Conservation (phyloP, 2,113 vertebrate species). For the Nothobranchius furzeri region DNA sequence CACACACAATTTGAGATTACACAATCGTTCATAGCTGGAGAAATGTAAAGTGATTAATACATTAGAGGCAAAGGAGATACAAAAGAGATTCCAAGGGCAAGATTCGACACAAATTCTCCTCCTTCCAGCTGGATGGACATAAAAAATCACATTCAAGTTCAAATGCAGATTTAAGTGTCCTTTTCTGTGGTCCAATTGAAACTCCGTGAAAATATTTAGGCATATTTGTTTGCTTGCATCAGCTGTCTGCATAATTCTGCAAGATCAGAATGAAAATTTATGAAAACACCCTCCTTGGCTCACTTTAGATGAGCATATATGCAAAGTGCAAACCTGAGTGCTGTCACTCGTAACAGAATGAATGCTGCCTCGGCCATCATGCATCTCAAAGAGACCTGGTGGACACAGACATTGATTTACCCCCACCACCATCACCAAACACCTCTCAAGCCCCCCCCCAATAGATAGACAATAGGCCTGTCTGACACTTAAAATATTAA, state of each 20-base stretch:
- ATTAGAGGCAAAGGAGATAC: conserved; percentile 27
- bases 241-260: conserved; percentile 22
- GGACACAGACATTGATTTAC: conserved; percentile 68
- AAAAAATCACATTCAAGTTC: conserved; percentile 33
- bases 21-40: conserved; percentile 42
- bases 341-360: conserved; percentile 53
- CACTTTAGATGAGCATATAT: conserved; percentile 59
- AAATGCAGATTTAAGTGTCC: conserved; percentile 5
- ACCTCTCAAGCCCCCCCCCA: conserved; percentile 17
- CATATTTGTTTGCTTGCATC: conserved; percentile 41
- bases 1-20: conserved; percentile 37
- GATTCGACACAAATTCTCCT: conserved; percentile 45
- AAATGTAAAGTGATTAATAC: conserved; percentile 54
- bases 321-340: conserved; percentile 62
- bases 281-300: conserved; percentile 35
- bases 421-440: conserved; percentile 27
- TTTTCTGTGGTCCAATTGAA: neutral
- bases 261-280: conserved; percentile 51
- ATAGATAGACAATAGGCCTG: conserved; percentile 85
- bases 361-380: conserved; percentile 53
- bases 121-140: conserved; percentile 16
- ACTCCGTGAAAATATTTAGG: conserved; percentile 6
- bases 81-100: conserved; percentile 39
- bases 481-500: conserved; percentile 93
- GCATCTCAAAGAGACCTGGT: conserved; percentile 52